Evolutionary conservation across 2,888 invertebrate species (phyloP), one percentile per base, ranked within the genome.

Genomic region (Ephialtes manifestator): DNA sequence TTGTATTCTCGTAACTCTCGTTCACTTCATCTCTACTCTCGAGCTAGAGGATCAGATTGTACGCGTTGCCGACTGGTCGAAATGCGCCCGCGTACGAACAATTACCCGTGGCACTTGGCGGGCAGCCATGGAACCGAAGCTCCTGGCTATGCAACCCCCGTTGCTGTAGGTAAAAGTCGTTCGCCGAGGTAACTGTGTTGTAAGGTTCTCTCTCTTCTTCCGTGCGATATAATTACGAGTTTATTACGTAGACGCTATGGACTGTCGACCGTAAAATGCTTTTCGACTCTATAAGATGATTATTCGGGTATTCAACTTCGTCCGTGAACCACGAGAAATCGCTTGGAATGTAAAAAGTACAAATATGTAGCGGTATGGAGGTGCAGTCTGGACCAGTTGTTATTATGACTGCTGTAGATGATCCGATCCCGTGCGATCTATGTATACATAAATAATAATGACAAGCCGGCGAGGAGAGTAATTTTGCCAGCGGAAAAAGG

Each of bases 51-150:
- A 72, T 84, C 72, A 46, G 84, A 67, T 80, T 77, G 76, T 77
- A 71, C 60, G 63, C 81, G 75, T 20, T 67, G 46, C 58, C 84
- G 70, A 67, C 77, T 46, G 68, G 75, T 84, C 75, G 78, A 63
- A 83, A 83, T 83, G 71, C 71, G 81, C 51, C 48, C 35, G 65
- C 78, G 80, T 86, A 87, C 85, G 84, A 88, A 88, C 83, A 84
- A 88, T 87, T 87, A 86, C 65, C 84, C 82, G 53, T 83, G 78
- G 85, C 84, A 86, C 85, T 88, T 87, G 87, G 87, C 87, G 70
- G 58, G 79, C 65, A 81, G 87, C 87, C 87, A 84, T 84, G 79
- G 70, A 87, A 80, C 75, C 82, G 65, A 71, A 74, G 63, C 80
- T 67, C 78, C 20, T 18, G 60, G 71, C 70, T 63, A 51, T 81